Evolutionary conservation across 1,140 invertebrate genomes (phyloP).

Genomic region (Paraescarpia echinospica): DNA sequence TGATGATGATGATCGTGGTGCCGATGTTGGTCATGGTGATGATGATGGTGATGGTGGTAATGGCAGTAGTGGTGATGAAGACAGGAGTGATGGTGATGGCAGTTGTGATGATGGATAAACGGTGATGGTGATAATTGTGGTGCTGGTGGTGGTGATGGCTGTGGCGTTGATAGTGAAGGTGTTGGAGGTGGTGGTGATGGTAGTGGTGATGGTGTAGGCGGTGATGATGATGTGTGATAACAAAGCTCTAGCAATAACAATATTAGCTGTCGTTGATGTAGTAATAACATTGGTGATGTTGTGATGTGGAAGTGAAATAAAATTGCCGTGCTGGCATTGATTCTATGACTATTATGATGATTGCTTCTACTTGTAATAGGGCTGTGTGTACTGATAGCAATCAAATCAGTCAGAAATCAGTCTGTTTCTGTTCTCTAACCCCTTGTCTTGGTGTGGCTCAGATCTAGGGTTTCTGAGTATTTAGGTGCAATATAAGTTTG

Average conservation of each 20-base stretch:
- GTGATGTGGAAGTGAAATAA: not conserved
- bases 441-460: too few relatives aligned
- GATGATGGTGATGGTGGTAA: not conserved
- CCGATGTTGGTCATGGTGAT: not conserved
- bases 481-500: too few relatives aligned
- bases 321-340: not conserved
- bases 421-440: not conserved
- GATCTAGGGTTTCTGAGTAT: too few relatives aligned
- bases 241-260: not conserved
- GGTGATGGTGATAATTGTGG: not conserved
- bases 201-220: not conserved
- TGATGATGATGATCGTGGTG: not conserved
- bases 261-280: not conserved
- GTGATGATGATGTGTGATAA: conserved; percentile 14
- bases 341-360: not conserved
- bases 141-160: not conserved
- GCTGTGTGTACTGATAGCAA: not conserved
- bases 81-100: not conserved
- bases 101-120: not conserved
- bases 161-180: not conserved
- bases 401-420: not conserved
- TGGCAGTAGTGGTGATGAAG: not conserved
- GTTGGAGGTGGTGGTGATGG: not conserved
- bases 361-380: not conserved
- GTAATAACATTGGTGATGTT: not conserved